These are phyloP conservation scores for Ochropacha duplaris DNA, from an alignment of 2,888 invertebrate genomes.

Conservation along the genomic window DNA sequence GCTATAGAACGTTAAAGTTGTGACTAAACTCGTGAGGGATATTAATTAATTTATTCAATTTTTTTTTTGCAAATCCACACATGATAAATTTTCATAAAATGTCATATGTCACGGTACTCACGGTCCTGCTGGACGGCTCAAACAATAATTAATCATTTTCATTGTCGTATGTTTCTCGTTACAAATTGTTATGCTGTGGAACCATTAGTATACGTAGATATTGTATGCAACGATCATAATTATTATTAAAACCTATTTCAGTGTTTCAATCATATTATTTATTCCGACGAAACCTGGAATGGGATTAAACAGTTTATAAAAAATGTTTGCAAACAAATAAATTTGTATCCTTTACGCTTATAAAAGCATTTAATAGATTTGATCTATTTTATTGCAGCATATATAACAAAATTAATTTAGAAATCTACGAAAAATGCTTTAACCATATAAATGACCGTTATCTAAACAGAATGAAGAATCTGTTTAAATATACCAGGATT, in stretches of 20 bases:
- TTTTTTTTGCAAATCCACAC: constrained; percentile 1
- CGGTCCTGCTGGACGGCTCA: constrained; percentile 31
- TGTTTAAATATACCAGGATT: constrained; percentile 5
- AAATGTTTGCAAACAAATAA: too few relatives aligned
- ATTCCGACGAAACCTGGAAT: too few relatives aligned
- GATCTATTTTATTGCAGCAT: too few relatives aligned
- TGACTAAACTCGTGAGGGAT: constrained; percentile 4
- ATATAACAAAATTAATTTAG: not conserved
- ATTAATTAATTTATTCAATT: constrained; percentile 7
- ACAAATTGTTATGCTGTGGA: constrained; percentile 7
- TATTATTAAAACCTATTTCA: too few relatives aligned
- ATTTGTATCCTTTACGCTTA: too few relatives aligned
- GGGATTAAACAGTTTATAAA: too few relatives aligned
- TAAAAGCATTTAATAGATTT: too few relatives aligned
- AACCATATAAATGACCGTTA: not conserved
- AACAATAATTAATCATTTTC: constrained; percentile 49
- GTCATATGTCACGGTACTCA: constrained; percentile 43
- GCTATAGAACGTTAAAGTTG: not conserved
- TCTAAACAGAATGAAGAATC: not conserved
- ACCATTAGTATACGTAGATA: not conserved
- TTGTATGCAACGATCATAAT: not conserved
- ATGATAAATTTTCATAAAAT: constrained; percentile 51
- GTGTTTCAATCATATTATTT: too few relatives aligned
- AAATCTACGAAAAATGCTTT: not conserved
- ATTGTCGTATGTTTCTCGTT: constrained; percentile 42